Evolutionary conservation across 2,888 invertebrate genomes (phyloP).

Genomic region (Cheilosia soror): DNA sequence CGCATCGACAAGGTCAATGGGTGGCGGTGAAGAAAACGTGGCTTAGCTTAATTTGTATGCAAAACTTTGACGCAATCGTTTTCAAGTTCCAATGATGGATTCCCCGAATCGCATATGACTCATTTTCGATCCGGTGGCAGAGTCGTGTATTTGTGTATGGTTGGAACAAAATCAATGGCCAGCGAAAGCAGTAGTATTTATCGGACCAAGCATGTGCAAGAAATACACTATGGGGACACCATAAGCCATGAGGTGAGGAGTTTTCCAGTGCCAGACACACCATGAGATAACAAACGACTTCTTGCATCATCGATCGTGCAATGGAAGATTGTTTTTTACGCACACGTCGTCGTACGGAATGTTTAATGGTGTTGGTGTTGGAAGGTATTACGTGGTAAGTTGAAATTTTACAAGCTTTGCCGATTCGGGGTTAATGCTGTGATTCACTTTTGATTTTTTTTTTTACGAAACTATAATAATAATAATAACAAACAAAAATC

Average conservation of each 20-base stretch:
- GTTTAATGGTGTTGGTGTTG: conserved; percentile 2
- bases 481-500: conserved; percentile 48
- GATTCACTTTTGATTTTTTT: conserved; percentile 36
- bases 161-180: background rate
- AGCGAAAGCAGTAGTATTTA: conserved; percentile 8
- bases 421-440: conserved; percentile 21
- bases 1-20: conserved; percentile 42
- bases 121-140: conserved; percentile 2
- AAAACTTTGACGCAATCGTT: conserved; percentile 61
- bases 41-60: conserved; percentile 41
- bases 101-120: conserved; percentile 66
- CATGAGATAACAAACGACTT: conserved; percentile 69
- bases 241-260: no score
- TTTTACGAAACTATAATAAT: conserved; percentile 1
- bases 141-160: conserved; percentile 14
- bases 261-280: conserved; percentile 33
- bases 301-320: conserved; percentile 72
- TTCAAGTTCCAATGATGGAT: conserved; percentile 59
- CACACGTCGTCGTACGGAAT: background rate
- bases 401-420: conserved; percentile 1
- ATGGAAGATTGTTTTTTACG: conserved; percentile 26
- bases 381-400: conserved; percentile 50
- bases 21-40: conserved; percentile 19
- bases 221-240: background rate
- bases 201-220: background rate